Evolutionary conservation across 2,113 vertebrate species (phyloP).

Genomic region (Cairina moschata): DNA sequence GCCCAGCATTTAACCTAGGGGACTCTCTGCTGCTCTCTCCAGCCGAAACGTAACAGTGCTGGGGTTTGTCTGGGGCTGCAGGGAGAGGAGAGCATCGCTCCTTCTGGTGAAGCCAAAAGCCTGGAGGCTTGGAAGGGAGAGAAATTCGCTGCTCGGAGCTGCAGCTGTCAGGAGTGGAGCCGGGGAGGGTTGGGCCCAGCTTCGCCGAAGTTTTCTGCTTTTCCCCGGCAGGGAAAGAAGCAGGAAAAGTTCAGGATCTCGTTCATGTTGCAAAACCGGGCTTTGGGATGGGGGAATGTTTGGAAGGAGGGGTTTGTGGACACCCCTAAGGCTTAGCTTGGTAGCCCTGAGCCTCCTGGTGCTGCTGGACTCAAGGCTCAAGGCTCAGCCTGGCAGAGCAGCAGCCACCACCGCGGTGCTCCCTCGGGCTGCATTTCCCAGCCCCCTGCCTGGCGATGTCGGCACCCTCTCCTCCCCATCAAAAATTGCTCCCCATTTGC

Average conservation of each 20-base stretch:
- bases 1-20: fast-evolving
- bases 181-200: neutral
- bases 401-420: fast-evolving
- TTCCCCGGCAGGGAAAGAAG: neutral
- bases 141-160: neutral
- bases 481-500: fast-evolving
- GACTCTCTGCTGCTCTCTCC: slow-evolving; percentile 48
- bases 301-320: neutral
- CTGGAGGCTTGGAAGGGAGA: neutral
- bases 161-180: neutral
- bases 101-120: neutral
- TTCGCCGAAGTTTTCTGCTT: neutral
- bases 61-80: neutral
- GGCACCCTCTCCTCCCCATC: neutral
- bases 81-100: neutral
- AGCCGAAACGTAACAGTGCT: neutral
- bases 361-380: fast-evolving
- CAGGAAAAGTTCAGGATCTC: fast-evolving
- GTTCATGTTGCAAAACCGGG: fast-evolving
- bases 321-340: neutral
- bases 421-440: neutral
- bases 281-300: fast-evolving
- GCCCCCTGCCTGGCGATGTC: neutral
- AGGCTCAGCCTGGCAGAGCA: neutral
- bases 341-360: fast-evolving